These are phyloP conservation scores for Oxyruncus cristatus DNA, from an alignment of 2,113 vertebrate genomes.

Conservation along the genomic window DNA sequence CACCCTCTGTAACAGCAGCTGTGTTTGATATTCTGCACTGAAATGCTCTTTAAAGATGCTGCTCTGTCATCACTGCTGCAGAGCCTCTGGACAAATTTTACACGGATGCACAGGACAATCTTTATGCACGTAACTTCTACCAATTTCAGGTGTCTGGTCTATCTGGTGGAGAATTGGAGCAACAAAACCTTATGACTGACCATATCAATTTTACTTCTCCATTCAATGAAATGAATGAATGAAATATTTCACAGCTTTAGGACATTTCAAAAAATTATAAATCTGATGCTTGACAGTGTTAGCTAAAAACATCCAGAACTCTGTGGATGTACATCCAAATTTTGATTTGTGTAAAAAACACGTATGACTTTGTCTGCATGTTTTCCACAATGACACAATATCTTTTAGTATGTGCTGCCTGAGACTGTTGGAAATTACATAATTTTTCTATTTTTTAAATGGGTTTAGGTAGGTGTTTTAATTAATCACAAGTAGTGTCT, in stretches of 20 bases:
- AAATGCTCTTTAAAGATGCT: not conserved
- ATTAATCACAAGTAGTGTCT: not conserved
- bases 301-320: not conserved
- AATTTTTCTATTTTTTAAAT: not conserved
- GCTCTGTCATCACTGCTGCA: not conserved
- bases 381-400: not conserved
- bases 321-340: not conserved
- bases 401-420: not conserved
- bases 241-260: not conserved
- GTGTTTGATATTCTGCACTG: not conserved
- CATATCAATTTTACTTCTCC: not conserved
- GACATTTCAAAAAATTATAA: not conserved
- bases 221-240: not conserved
- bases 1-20: not conserved
- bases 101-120: not conserved
- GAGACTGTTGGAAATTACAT: not conserved
- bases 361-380: not conserved
- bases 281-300: not conserved
- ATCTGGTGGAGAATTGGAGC: not conserved
- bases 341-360: not conserved
- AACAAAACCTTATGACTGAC: not conserved
- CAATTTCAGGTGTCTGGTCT: not conserved
- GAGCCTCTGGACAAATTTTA: not conserved
- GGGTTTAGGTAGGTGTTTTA: not conserved
- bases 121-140: not conserved